These are phyloP conservation scores for Enteromius thamalakanensis DNA, from an alignment of 2,797 vertebrate genomes.

Conservation along the genomic window DNA sequence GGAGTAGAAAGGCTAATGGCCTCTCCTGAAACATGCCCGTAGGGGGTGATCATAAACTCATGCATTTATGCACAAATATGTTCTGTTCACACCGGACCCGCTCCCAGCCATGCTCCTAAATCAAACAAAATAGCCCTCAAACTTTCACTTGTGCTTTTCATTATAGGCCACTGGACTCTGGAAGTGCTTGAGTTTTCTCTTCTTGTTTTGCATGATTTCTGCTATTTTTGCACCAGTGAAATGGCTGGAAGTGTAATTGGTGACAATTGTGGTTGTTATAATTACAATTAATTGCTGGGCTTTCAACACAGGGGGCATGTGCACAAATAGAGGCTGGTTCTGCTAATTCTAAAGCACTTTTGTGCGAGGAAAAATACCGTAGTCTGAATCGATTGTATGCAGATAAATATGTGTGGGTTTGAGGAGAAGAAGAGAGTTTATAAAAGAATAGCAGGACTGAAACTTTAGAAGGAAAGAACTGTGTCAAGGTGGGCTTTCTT, in stretches of 20 bases:
- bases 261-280: conserved; percentile 12
- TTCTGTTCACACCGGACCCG: conserved; percentile 45
- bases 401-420: conserved; percentile 19
- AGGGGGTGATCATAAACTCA: conserved; percentile 50
- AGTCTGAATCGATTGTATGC: conserved; percentile 14
- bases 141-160: conserved; percentile 36
- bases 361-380: conserved; percentile 11
- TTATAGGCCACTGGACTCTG: conserved; percentile 24
- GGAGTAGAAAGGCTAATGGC: conserved; percentile 46
- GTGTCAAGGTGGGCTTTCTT: conserved; percentile 62
- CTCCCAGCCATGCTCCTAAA: conserved; percentile 39
- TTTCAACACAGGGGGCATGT: not conserved
- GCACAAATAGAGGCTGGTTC: not conserved
- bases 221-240: not conserved
- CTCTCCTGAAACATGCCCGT: conserved; percentile 45
- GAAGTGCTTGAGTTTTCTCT: not conserved
- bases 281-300: conserved; percentile 18
- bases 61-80: conserved; percentile 50
- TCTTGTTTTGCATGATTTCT: conserved; percentile 14
- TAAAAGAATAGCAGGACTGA: conserved; percentile 36
- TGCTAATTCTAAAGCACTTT: not conserved
- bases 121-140: conserved; percentile 45
- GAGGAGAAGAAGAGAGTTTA: not conserved
- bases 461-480: conserved; percentile 49
- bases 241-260: conserved; percentile 5